Conservation (phyloP, 2,888 invertebrate species). For the Torymus aiolomorphi region DNA sequence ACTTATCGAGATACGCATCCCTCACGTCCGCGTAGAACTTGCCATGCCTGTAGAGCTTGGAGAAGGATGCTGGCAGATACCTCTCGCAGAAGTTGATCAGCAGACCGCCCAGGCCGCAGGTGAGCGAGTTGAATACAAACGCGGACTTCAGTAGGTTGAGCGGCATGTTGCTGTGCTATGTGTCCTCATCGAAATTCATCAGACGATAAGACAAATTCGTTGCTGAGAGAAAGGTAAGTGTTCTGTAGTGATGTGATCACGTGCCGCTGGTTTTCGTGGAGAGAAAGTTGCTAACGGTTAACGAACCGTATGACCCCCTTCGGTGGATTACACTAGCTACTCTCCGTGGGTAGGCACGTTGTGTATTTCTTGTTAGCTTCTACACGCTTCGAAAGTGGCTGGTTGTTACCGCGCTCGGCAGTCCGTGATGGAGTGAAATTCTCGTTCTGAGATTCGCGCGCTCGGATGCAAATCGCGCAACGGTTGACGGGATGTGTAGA, state of each 20-base stretch:
- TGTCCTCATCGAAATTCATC: neutral
- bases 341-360: neutral
- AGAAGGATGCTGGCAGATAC: constrained; percentile 81
- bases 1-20: constrained; percentile 70
- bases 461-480: too few relatives aligned
- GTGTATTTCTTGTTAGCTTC: too few relatives aligned
- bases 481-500: too few relatives aligned
- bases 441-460: too few relatives aligned
- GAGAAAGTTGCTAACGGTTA: constrained; percentile 28
- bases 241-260: neutral
- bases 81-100: constrained; percentile 82
- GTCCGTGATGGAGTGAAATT: too few relatives aligned
- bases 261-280: too few relatives aligned
- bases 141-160: constrained; percentile 67
- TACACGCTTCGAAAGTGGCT: too few relatives aligned
- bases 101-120: constrained; percentile 78
- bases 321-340: neutral
- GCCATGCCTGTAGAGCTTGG: constrained; percentile 84
- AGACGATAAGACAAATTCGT: neutral
- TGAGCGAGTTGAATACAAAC: constrained; percentile 64
- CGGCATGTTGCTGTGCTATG: constrained; percentile 11
- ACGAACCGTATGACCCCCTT: neutral
- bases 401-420: too few relatives aligned
- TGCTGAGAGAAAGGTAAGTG: neutral
- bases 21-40: constrained; percentile 81